Evolutionary conservation across 2,888 invertebrate genomes (phyloP).

Genomic region (Blera fallax): DNA sequence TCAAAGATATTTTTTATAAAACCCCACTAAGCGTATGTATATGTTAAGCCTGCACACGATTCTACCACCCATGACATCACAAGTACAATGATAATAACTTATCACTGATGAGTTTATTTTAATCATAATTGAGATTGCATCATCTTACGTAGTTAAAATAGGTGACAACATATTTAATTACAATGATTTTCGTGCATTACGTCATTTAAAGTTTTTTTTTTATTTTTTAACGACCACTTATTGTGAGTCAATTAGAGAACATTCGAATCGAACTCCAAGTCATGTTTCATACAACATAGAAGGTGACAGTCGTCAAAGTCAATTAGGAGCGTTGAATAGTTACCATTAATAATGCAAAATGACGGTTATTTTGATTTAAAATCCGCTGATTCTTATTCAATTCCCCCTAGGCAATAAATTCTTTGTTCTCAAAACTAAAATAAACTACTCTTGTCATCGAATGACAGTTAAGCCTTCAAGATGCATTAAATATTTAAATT

Average conservation of each 20-base stretch:
- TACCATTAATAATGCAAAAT: slow-evolving; percentile 12
- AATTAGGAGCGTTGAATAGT: neutral
- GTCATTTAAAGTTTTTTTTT: neutral
- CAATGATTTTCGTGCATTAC: neutral
- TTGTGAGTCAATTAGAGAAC: neutral
- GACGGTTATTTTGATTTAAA: neutral
- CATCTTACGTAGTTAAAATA: neutral
- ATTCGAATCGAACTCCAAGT: neutral
- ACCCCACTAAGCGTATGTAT: too few relatives aligned
- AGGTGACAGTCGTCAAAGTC: slow-evolving; percentile 4
- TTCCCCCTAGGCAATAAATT: neutral
- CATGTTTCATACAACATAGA: neutral
- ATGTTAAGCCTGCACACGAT: too few relatives aligned
- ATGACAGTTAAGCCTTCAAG: neutral
- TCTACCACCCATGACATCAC: too few relatives aligned
- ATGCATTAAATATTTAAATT: slow-evolving; percentile 24
- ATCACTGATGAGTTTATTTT: too few relatives aligned
- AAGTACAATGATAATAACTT: too few relatives aligned
- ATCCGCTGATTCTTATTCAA: neutral
- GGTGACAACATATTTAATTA: neutral
- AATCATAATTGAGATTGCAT: neutral
- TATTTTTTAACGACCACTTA: neutral
- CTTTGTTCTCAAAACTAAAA: neutral
- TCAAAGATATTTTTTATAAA: too few relatives aligned
- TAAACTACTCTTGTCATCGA: neutral